Conservation (phyloP, 2,888 invertebrate genomes). For the Scaptomyza flava region DNA sequence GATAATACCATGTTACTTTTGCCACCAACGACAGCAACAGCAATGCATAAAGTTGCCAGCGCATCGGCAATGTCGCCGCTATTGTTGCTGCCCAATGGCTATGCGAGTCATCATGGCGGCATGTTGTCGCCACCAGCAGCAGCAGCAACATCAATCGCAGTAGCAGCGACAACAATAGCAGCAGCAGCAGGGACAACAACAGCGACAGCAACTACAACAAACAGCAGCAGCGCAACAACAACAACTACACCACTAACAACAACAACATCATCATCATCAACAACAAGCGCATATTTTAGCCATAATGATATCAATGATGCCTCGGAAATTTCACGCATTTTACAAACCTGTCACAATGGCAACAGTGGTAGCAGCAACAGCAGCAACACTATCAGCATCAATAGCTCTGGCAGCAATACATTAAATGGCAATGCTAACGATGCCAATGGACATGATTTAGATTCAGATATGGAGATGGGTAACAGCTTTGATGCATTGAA, state of each 20-base stretch:
- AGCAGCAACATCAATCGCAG: constrained; percentile 14
- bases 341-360: constrained; percentile 84
- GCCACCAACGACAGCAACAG: constrained; percentile 19
- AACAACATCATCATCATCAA: constrained; percentile 22
- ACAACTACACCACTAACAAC: constrained; percentile 15
- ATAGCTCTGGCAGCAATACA: constrained; percentile 1
- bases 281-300: constrained; percentile 54
- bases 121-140: constrained; percentile 62
- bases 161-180: constrained; percentile 20
- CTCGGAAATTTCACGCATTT: constrained; percentile 84
- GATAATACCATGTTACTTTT: constrained; percentile 45
- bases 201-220: constrained; percentile 5
- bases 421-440: constrained; percentile 53
- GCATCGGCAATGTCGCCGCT: constrained; percentile 35
- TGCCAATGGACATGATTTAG: constrained; percentile 21
- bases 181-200: not conserved
- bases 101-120: constrained; percentile 40
- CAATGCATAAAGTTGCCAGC: constrained; percentile 30
- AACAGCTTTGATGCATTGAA: constrained; percentile 77
- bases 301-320: constrained; percentile 84
- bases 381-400: constrained; percentile 1
- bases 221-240: constrained; percentile 8
- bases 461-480: constrained; percentile 40
- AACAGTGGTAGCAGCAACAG: constrained; percentile 75
- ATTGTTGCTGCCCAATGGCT: constrained; percentile 56